A percentile compares a stretch with the other conserved stretches of the same genome.
phyloP scores from a whole-genome alignment of 1,140 invertebrate genomes.

The Steinernema khuongi region DNA sequence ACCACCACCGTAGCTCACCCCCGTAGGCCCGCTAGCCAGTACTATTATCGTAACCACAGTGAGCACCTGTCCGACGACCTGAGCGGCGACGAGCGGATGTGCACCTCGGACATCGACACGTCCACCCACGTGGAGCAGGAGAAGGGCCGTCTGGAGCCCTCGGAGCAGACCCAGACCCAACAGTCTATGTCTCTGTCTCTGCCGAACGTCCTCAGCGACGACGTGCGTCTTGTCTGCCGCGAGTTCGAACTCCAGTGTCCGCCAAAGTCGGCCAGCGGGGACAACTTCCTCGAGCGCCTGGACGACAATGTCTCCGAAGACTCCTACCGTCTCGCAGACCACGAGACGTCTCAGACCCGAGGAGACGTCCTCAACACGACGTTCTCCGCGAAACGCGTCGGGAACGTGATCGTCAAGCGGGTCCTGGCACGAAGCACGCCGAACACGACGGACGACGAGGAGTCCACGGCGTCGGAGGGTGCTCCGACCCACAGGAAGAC shows the following conservation, averaged over 20 bases:
- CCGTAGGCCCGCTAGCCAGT: conserved; percentile 6
- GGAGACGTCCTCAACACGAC: conserved; percentile 46
- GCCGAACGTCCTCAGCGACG: conserved; percentile 52
- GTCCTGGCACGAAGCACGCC: conserved; percentile 42
- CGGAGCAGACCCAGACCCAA: background rate
- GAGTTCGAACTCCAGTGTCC: conserved; percentile 37
- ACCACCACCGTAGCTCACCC: conserved; percentile 2
- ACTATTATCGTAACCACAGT: conserved; percentile 13
- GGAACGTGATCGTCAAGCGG: conserved; percentile 52
- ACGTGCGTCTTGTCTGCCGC: conserved; percentile 38
- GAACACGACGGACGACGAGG: conserved; percentile 32
- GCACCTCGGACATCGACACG: conserved; percentile 22
- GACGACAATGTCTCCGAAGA: conserved; percentile 60
- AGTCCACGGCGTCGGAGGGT: background rate
- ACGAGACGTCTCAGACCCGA: conserved; percentile 27
- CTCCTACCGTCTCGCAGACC: conserved; percentile 59
- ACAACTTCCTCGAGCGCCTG: conserved; percentile 49
- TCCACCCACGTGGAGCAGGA: background rate
- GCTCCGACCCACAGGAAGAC: background rate
- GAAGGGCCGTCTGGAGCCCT: background rate
- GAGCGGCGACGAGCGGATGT: conserved; percentile 8
- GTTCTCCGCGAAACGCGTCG: conserved; percentile 54
- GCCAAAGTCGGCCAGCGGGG: conserved; percentile 46
- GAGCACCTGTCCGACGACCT: conserved; percentile 5
- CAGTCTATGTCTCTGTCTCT: conserved; percentile 49